phyloP scores from a whole-genome alignment of 2,888 invertebrate genomes.

The Cantharis lateralis region DNA sequence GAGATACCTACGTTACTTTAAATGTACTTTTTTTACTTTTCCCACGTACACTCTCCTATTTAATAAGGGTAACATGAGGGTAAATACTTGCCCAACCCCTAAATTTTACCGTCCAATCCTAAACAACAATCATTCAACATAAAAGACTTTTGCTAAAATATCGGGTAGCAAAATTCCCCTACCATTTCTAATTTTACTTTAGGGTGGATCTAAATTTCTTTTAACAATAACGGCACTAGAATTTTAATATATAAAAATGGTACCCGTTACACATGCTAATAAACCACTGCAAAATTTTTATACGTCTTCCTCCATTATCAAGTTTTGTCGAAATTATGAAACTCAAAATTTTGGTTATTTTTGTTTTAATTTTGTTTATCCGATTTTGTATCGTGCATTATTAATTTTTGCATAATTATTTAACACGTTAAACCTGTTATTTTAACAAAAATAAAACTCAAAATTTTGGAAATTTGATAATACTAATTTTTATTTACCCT shows the following conservation, averaged over 20 bases:
- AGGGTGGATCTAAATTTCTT: slow-evolving; percentile 3
- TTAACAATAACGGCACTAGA: neutral
- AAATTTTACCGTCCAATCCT: slow-evolving; percentile 13
- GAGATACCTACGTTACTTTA: slow-evolving; percentile 1
- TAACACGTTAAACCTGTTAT: too few relatives aligned
- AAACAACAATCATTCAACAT: neutral
- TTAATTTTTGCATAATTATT: too few relatives aligned
- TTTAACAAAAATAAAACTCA: too few relatives aligned
- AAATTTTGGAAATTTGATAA: too few relatives aligned
- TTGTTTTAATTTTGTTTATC: too few relatives aligned
- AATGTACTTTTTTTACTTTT: slow-evolving; percentile 12
- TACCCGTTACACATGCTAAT: neutral
- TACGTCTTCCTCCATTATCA: neutral
- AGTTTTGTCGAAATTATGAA: too few relatives aligned
- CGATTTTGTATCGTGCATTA: too few relatives aligned
- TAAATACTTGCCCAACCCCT: slow-evolving; percentile 11
- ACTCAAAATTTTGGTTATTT: too few relatives aligned
- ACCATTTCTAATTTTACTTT: neutral
- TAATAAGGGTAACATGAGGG: slow-evolving; percentile 4
- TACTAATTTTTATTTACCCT: too few relatives aligned
- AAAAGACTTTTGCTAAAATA: slow-evolving; percentile 13
- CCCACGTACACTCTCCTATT: slow-evolving; percentile 5
- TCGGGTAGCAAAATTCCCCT: slow-evolving; percentile 14
- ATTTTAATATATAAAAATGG: neutral
- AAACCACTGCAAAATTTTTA: neutral